phyloP scores from a whole-genome alignment of 2,888 invertebrate genomes.

The Cataglyphis cursor region DNA sequence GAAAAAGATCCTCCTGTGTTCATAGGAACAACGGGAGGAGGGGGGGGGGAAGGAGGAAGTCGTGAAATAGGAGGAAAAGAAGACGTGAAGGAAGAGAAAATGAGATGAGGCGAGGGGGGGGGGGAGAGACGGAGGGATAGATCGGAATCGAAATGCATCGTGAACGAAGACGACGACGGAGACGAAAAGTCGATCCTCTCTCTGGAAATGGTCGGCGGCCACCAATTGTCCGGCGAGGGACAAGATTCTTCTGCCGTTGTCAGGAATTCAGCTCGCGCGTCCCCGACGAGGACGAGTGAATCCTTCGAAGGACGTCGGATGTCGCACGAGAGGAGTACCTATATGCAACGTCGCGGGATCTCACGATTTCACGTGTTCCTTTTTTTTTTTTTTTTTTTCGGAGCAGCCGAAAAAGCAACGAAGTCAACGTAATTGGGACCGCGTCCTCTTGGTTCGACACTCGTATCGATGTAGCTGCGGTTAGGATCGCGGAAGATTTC shows the following conservation, averaged over 20 bases:
- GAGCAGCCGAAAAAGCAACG: conserved; percentile 57
- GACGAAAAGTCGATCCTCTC: conserved; percentile 77
- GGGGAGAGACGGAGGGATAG: conserved; percentile 28
- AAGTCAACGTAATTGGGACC: conserved; percentile 69
- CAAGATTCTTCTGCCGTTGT: conserved; percentile 78
- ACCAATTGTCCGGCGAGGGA: conserved; percentile 73
- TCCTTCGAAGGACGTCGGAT: conserved; percentile 69
- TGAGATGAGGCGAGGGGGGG: conserved; percentile 33
- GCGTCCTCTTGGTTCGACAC: conserved; percentile 70
- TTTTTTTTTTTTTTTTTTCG: conserved; percentile 63
- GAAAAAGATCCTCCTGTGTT: conserved; percentile 64
- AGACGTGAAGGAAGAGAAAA: conserved; percentile 43
- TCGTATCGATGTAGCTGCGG: conserved; percentile 60
- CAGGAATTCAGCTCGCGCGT: conserved; percentile 77
- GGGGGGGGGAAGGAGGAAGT: conserved; percentile 29
- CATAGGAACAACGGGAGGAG: conserved; percentile 19
- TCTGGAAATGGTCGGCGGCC: conserved; percentile 73
- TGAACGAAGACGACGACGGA: conserved; percentile 46
- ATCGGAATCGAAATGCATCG: conserved; percentile 73
- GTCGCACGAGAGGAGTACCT: conserved; percentile 59
- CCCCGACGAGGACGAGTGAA: conserved; percentile 70
- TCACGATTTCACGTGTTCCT: conserved; percentile 46
- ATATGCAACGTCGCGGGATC: conserved; percentile 60
- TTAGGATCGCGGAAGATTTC: conserved; percentile 30
- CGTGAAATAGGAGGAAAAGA: conserved; percentile 57